Evolutionary conservation across 2,888 invertebrate species (phyloP).

Genomic region (Stramonita haemastoma): DNA sequence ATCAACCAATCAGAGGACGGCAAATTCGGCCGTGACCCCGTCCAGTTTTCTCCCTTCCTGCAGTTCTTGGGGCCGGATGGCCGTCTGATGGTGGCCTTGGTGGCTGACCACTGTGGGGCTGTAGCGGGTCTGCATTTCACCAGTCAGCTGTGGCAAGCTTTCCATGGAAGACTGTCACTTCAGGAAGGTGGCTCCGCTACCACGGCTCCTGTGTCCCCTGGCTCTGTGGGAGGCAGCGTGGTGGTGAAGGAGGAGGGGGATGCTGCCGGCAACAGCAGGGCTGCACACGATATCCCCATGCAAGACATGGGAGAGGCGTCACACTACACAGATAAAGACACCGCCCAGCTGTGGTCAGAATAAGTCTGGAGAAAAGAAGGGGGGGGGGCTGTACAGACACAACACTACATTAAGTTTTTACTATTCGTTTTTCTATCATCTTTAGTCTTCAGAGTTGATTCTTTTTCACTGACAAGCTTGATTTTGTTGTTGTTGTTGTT

Average conservation of each 20-base stretch:
- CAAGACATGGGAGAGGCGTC: not conserved
- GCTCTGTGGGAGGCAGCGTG: not conserved
- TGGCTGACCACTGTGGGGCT: slow-evolving; percentile 26
- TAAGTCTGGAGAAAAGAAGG: not conserved
- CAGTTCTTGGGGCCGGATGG: slow-evolving; percentile 26
- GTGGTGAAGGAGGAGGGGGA: not conserved
- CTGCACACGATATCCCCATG: not conserved
- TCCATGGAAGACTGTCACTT: slow-evolving; percentile 1
- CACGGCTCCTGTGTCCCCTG: not conserved
- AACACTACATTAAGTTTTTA: no score
- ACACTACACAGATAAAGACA: not conserved
- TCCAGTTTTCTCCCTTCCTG: not conserved
- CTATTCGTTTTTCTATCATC: no score
- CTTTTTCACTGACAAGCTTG: no score
- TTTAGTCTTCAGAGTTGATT: no score
- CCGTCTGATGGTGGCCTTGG: slow-evolving; percentile 30
- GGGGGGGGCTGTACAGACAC: not conserved
- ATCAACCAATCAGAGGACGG: not conserved
- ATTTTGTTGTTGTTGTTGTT: no score
- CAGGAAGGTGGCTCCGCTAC: not conserved
- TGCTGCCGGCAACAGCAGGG: not conserved
- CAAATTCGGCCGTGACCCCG: not conserved
- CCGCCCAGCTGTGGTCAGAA: not conserved
- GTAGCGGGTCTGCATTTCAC: slow-evolving; percentile 10
- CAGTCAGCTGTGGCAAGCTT: slow-evolving; percentile 22